These are phyloP conservation scores for Neostethus bicornis DNA, from an alignment of 2,797 vertebrate species.

Conservation along the genomic window DNA sequence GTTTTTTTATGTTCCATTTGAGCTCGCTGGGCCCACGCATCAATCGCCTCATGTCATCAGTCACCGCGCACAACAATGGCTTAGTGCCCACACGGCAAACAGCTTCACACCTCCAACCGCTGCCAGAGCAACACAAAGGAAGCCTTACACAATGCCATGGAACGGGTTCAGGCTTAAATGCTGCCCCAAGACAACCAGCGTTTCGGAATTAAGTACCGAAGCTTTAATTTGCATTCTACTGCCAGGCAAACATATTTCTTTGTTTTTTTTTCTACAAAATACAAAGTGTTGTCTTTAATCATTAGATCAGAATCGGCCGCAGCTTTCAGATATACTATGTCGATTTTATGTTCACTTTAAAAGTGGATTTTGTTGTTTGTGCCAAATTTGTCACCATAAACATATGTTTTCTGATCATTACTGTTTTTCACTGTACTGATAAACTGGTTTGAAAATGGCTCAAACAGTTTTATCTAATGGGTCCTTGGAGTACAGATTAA, in stretches of 20 bases:
- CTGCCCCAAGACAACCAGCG: constrained; percentile 35
- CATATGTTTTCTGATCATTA: too few relatives aligned
- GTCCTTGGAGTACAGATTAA: too few relatives aligned
- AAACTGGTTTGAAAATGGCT: too few relatives aligned
- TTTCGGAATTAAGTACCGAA: constrained; percentile 31
- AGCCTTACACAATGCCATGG: constrained; percentile 41
- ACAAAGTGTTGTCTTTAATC: too few relatives aligned
- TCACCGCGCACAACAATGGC: constrained; percentile 62
- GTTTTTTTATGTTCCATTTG: constrained; percentile 1
- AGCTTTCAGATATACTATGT: not conserved
- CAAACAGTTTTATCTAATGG: too few relatives aligned
- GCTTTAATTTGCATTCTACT: constrained; percentile 20
- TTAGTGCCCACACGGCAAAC: constrained; percentile 33
- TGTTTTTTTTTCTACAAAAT: too few relatives aligned
- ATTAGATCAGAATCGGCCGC: not conserved
- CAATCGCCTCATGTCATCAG: constrained; percentile 52
- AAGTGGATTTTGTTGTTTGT: not conserved
- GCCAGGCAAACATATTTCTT: not conserved
- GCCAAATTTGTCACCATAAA: too few relatives aligned
- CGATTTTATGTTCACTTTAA: not conserved
- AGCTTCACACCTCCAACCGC: constrained; percentile 15
- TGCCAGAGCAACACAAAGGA: constrained; percentile 22
- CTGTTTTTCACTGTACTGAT: too few relatives aligned
- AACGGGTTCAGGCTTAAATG: too few relatives aligned
- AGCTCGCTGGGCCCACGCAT: constrained; percentile 36